Base-by-base conservation (phyloP, 2,797 vertebrate species). In the Monodelphis domestica region DNA sequence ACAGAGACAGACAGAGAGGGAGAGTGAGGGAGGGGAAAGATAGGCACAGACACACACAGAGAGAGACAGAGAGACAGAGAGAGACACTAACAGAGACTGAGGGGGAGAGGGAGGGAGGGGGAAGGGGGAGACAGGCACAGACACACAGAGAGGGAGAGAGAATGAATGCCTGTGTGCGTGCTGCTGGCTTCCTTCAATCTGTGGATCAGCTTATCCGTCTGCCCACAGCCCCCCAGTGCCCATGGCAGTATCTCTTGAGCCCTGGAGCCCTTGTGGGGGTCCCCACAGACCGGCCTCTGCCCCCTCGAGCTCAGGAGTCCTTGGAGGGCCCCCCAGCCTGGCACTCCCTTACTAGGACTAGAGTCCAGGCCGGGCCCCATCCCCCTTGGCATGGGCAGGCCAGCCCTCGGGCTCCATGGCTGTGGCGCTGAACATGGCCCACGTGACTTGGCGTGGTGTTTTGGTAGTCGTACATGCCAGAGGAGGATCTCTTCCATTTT, bases 401-500 rank as follows among this genome's bases (percentile, higher is more conserved):
- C 50, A 87, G 3, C 12, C n/a, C 70, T 89, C 57, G 6, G 54
- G 87, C 38, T 38, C 12, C 15, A 0, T 4, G 94, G 92, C 94
- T 91, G 2, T 29, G 54, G 55, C 38, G 93, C 53, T 87, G 24
- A 53, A 55, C 57, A 92, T n/a, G n/a, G n/a, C 95, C 96, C 94
- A 45, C 54, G 89, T 3, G 54, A 84, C 33, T 91, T 52, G 0
- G 53, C 50, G 88, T 87, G 95, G 93, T 87, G 95, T 89, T 95
- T 92, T 95, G 93, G 88, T 4, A 92, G 94, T 96, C 94, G 94
- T 38, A 53, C 93, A 96, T 97, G 96, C 91, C 63, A 92, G 89
- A 91, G 94, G 94, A 96, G 96, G 91, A 92, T 91, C 96, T 97
- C 94, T 97, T 96, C 97, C 96, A 96, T 97, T 97, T 97, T 97